Evolutionary conservation across 2,797 vertebrate genomes (phyloP).

Genomic region (Paguma larvata): DNA sequence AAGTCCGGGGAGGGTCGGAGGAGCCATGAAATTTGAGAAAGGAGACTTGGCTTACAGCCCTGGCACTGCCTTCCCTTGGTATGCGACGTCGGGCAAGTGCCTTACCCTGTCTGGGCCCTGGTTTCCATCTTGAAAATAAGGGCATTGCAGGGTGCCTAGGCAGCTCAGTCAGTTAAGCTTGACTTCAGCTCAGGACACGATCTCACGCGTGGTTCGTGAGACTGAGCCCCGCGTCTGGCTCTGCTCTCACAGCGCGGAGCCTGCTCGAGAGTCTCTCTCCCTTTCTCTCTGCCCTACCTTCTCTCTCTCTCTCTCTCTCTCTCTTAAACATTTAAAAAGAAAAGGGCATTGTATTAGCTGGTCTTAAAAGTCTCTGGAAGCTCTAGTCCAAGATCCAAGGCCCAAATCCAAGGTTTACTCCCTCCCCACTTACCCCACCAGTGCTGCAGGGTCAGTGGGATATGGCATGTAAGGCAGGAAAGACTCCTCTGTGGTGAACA

Average conservation of each 20-base stretch:
- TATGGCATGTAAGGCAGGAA: not conserved
- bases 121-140: constrained; percentile 48
- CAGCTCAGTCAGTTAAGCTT: too few species aligned
- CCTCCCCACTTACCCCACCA: not conserved
- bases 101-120: not conserved
- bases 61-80: not conserved
- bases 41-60: not conserved
- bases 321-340: too few species aligned
- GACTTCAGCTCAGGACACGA: too few species aligned
- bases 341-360: not conserved
- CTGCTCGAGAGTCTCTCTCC: too few species aligned
- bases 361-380: not conserved
- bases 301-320: too few species aligned
- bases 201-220: too few species aligned
- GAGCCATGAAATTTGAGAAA: constrained; percentile 24
- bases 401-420: not conserved
- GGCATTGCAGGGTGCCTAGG: not conserved
- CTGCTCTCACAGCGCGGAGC: too few species aligned
- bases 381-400: not conserved
- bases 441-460: not conserved
- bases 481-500: not conserved
- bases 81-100: not conserved
- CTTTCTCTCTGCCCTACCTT: too few species aligned
- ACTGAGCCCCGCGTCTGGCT: too few species aligned
- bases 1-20: not conserved